Base-by-base conservation (phyloP, 2,888 invertebrate species). In the Scaptodrosophila latifasciaeformis region DNA sequence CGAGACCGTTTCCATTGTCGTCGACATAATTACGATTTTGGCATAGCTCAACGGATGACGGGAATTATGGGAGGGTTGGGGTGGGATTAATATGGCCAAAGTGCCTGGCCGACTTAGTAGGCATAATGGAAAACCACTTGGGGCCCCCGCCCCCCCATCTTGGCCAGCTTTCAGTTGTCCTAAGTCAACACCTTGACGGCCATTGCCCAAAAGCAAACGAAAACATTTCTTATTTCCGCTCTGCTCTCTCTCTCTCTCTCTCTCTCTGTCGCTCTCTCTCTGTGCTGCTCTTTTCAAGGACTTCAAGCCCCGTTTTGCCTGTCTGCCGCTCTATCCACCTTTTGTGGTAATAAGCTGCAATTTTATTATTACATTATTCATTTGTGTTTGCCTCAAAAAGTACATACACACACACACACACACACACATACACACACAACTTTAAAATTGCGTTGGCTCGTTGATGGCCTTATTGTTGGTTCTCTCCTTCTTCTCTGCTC, bases 271-370 rank as follows among this genome's bases (percentile, higher is more conserved):
- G n/a, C n/a, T n/a, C n/a, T n/a, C n/a, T n/a, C n/a, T n/a, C n/a
- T n/a, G 43, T 5, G 31, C n/a, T n/a, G n/a, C n/a, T n/a, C n/a
- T n/a, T n/a, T n/a, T n/a, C n/a, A n/a, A n/a, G n/a, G n/a, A n/a
- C n/a, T n/a, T n/a, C n/a, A n/a, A n/a, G n/a, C n/a, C n/a, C n/a
- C n/a, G n/a, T n/a, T n/a, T n/a, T n/a, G n/a, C n/a, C n/a, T n/a
- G n/a, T n/a, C n/a, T n/a, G n/a, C n/a, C n/a, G n/a, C n/a, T n/a
- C n/a, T n/a, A 37, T 39, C 17, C 59, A 62, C 55, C 61, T 43
- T 54, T 48, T 29, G 52, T 37, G 65, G 51, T 64, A 74, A 75
- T 70, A 78, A 78, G 68, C 71, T 75, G 59, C 68, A 70, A 68
- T 67, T 70, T 67, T 54, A 70, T 74, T 58, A 64, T 54, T 68